Conservation (phyloP, 2,113 vertebrate genomes). For the Micronycteris hirsuta region DNA sequence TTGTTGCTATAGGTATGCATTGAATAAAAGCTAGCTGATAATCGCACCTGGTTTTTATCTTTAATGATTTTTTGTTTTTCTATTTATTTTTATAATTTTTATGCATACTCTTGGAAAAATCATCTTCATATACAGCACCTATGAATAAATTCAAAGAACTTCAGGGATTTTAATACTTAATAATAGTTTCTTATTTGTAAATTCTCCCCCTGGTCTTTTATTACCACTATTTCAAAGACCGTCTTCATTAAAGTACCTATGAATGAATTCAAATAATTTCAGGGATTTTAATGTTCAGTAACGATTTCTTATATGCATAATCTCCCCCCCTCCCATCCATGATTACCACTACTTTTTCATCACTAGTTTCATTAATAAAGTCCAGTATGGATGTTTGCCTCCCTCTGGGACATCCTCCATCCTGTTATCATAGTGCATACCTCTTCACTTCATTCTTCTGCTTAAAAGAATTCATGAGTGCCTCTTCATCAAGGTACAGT, state of each 20-base stretch:
- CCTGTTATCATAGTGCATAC: background rate
- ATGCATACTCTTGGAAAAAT: background rate
- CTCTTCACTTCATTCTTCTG: background rate
- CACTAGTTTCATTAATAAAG: background rate
- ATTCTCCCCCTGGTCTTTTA: background rate
- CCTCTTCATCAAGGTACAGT: background rate
- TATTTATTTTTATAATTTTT: background rate
- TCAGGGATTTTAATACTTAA: background rate
- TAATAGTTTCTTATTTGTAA: background rate
- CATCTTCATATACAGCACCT: background rate
- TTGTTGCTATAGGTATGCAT: background rate
- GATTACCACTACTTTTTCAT: background rate
- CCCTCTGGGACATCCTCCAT: background rate
- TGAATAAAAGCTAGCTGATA: background rate
- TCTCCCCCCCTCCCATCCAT: fast-evolving
- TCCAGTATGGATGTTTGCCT: background rate
- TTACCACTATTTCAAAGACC: background rate
- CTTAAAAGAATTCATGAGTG: background rate
- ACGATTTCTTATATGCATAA: background rate
- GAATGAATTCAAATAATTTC: background rate
- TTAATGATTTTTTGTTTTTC: background rate
- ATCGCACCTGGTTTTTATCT: background rate
- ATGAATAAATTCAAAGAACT: background rate
- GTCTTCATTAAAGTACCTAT: background rate
- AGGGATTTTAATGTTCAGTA: background rate